Percentiles rank a stretch among this genome's conserved stretches.
These are phyloP conservation scores for Zapornia atra DNA, from an alignment of 2,113 vertebrate species.

Conservation along the genomic window DNA sequence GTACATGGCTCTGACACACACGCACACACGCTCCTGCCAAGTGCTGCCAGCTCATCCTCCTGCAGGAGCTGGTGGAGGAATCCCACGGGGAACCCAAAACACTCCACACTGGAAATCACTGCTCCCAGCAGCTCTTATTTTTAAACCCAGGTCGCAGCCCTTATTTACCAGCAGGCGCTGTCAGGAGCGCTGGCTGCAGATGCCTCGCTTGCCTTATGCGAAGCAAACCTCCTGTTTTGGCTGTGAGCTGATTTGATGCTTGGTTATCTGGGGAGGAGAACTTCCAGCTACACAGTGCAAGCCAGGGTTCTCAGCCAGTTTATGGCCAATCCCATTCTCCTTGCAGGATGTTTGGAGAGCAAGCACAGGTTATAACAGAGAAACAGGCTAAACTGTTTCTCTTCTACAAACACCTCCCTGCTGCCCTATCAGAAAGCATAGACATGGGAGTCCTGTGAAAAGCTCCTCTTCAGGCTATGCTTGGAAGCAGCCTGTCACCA, in stretches of 20 bases:
- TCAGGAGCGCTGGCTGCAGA: neutral
- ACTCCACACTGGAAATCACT: slow-evolving; percentile 14
- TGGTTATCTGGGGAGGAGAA: slow-evolving; percentile 29
- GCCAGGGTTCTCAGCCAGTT: slow-evolving; percentile 26
- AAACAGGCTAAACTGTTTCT: neutral
- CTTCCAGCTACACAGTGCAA: neutral
- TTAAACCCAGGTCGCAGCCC: slow-evolving; percentile 38
- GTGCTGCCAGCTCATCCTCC: slow-evolving; percentile 10
- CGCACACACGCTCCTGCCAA: neutral
- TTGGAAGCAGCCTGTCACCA: neutral
- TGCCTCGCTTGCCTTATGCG: neutral
- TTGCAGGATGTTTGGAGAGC: neutral
- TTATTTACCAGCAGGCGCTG: slow-evolving; percentile 33
- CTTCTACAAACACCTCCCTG: neutral
- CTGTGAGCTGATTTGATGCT: slow-evolving; percentile 10
- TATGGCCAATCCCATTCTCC: neutral
- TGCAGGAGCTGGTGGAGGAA: neutral
- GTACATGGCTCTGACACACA: neutral
- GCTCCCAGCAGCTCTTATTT: slow-evolving; percentile 37
- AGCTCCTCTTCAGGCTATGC: neutral
- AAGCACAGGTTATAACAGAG: neutral
- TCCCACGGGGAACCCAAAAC: slow-evolving; percentile 18
- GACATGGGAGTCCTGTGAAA: neutral
- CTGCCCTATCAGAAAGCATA: neutral
- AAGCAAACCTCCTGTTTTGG: slow-evolving; percentile 35